Evolutionary conservation across 2,888 invertebrate species (phyloP), one percentile per base, ranked within the genome.

Genomic region (Calameuta idolon): DNA sequence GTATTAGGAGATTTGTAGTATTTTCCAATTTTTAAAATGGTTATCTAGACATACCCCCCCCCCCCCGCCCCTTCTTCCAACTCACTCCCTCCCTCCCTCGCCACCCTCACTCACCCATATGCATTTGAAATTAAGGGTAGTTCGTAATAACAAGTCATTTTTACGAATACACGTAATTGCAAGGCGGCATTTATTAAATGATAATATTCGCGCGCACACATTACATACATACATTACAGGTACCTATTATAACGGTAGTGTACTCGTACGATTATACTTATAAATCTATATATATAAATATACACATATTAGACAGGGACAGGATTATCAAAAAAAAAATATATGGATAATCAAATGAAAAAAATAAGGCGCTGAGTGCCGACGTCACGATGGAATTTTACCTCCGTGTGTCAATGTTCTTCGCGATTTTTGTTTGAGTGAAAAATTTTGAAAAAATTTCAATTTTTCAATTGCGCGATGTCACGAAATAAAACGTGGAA

Each of bases 191-290:
- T 23, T 55, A 55, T 23, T 55, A 55, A 55, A 23, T 23, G 23
- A 55, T 55, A 55, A 55, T 55, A 55, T 23, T 55, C 55, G 55
- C 55, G 55, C 55, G 55, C 55, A 23, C 55, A 55, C 55, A 55
- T 55, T 23, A 55, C 23, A 55, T 55, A 23, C 55, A 55, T 55
- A 9, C 55, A 55, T 55, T 55, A 55, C 55, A 55, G 15, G 23
- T 55, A 55, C 23, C 34, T 71, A 71, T 31, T 71, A 71, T 71
- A 71, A 71, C 12, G 71, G 71, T 71, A 71, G 71, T 34, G 71
- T 71, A 34, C 33, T 31, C 34, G 34, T 71, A 33, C 31, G 34
- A 71, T 31, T 71, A 71, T 31, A 71, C 71, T 15, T 71, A 71
- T 23, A 15, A 12, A 71, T 71, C 30, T 71, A 71, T 34, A 71